phyloP scores from a whole-genome alignment of 2,797 vertebrate genomes.

The Tolypeutes matacus region DNA sequence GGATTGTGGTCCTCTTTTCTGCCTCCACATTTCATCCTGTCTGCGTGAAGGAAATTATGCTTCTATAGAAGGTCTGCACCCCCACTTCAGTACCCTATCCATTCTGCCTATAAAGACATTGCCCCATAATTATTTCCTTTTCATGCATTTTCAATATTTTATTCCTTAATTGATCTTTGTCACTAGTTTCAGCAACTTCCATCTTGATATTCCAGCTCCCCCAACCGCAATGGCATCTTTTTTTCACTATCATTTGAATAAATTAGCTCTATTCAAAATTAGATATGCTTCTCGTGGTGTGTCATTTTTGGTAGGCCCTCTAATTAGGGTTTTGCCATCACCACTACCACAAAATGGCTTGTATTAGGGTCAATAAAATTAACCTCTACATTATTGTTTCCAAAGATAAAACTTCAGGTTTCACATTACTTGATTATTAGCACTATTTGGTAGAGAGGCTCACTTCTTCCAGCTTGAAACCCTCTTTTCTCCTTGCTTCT shows the following conservation, averaged over 20 bases:
- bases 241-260: not conserved
- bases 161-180: not conserved
- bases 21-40: not conserved
- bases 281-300: not conserved
- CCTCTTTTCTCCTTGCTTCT: not conserved
- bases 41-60: not conserved
- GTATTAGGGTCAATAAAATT: not conserved
- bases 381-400: not conserved
- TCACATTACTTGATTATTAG: not conserved
- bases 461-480: not conserved
- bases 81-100: not conserved
- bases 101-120: not conserved
- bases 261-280: slow-evolving; percentile 19
- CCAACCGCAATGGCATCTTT: not conserved
- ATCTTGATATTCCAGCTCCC: not conserved
- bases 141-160: not conserved
- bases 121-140: not conserved
- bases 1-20: not conserved
- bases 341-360: not conserved
- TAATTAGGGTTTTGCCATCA: not conserved
- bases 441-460: not conserved
- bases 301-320: not conserved
- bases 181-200: not conserved
- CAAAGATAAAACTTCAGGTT: not conserved
- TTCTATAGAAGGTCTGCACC: not conserved